Evolutionary conservation across 2,888 invertebrate species (phyloP), one percentile per base, ranked within the genome.

Genomic region (Leptinotarsa peninsularis): DNA sequence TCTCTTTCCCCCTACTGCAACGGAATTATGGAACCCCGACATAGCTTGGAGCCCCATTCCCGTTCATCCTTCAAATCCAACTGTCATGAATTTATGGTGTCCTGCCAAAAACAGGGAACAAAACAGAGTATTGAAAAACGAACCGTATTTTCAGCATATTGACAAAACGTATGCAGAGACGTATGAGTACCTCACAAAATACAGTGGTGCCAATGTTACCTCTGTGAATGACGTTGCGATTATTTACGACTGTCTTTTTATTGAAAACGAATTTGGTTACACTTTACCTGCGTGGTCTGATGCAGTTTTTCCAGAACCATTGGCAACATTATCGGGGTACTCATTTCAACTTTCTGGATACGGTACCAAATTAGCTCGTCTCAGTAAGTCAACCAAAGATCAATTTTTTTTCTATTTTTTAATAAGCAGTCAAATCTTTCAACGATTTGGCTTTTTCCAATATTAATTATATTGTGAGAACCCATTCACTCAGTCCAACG

Each of bases 1-100:
- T 0, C 83, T 94, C 75, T 94, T 91, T 85, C 92, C 93, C 5
- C 93, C 94, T 0, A 81, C 80, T 4, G 90, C 87, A 0, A 86
- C 88, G 3, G 89, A 92, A 77, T 70, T 89, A 0, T 94, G 94
- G 94, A 89, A 92, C 80, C 93, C 85, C 94, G 43, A 43, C 13
- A 43, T 43, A 43, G 43, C 43, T 43, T 43, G 43, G 43, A 43
- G 43, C 43, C 43, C 94, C 0, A 92, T 94, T 81, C 94, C 94
- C 0, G 90, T 94, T 0, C 94, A 94, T 79, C 92, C 93, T 0
- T 81, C 88, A 1, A 90, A 91, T 81, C 83, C 43, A 13, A 1
- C 43, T 43, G 43, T 43, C 10, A 43, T 43, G 43, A 3, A 3
- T 43, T 10, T 2, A 13, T 10, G 33, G 17, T 78, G 78, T 60